Conservation (phyloP, 2,113 vertebrate species). For the Sturnira hondurensis region DNA sequence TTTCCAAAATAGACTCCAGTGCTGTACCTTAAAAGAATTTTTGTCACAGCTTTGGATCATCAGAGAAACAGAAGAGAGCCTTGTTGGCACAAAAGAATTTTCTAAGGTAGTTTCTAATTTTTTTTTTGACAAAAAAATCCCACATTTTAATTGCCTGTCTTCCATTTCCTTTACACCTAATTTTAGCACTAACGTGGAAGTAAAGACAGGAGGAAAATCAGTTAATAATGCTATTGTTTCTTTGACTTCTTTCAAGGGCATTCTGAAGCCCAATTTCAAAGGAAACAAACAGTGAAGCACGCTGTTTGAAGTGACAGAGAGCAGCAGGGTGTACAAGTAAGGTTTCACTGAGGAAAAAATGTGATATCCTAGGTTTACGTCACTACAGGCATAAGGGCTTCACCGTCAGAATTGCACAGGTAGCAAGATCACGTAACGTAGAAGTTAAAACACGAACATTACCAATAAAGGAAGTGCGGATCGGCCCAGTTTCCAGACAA, state of each 20-base stretch:
- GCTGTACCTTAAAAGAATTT: slow-evolving; percentile 22
- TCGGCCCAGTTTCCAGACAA: slow-evolving; percentile 43
- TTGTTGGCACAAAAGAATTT: slow-evolving; percentile 21
- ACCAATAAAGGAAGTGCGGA: slow-evolving; percentile 18
- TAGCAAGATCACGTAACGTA: not conserved
- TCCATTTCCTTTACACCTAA: not conserved
- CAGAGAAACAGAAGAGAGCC: slow-evolving; percentile 28
- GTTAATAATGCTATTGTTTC: not conserved
- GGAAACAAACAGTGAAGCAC: no score
- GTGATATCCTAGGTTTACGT: not conserved
- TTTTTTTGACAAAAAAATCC: not conserved
- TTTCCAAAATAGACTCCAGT: slow-evolving; percentile 23
- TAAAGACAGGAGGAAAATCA: not conserved
- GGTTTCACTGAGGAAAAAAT: not conserved
- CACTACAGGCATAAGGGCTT: not conserved
- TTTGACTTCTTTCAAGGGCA: not conserved
- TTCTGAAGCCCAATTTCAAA: not conserved
- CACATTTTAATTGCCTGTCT: not conserved
- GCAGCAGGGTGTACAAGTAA: not conserved
- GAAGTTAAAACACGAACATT: slow-evolving; percentile 18
- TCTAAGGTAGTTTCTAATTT: not conserved
- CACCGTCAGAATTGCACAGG: not conserved
- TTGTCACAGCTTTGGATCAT: slow-evolving; percentile 34
- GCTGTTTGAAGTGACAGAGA: not conserved
- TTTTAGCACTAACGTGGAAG: not conserved